Evolutionary conservation across 2,888 invertebrate species (phyloP), one percentile per base, ranked within the genome.

Genomic region (Drosophila colorata): DNA sequence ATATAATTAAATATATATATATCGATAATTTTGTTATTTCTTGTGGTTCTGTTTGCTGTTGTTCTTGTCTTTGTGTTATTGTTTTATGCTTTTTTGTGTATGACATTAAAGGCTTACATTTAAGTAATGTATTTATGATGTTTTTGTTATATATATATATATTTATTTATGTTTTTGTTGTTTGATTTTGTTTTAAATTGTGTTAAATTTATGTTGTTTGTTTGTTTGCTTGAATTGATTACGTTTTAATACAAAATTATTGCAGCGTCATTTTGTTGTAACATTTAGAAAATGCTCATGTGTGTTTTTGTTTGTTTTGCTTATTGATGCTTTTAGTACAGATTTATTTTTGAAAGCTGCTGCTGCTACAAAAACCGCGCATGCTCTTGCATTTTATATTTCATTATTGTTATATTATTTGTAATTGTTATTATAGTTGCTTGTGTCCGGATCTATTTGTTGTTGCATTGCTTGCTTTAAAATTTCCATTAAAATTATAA

Each of bases 401-500:
- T 57, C 25, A 33, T 63, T 60, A 33, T 40, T 70, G 43, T 49
- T 61, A 38, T 59, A 57, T 65, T 58, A 48, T 69, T 64, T 73
- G 35, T 68, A 46, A 46, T 68, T 74, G 67, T 69, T 84, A 70
- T 81, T 80, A 76, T 85, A 78, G 85, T 77, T 84, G 74, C 74
- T 83, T 76, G 73, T 79, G 73, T 80, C 71, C 71, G 73, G 52
- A 59, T 72, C 60, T 78, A 44, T 56, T 51, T 78, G 68, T 61
- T 68, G 64, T 64, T 65, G 74, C 59, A 61, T 63, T 73, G 49
- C 67, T 72, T 61, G 78, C 37, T 73, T 80, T 91, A 90, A 90
- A 90, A 90, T 89, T 91, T 86, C 88, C 88, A 88, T 90, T 91
- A 81, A 85, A 90, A 89, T 88, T 89, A 74, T 78, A 86, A 83